A percentile compares a stretch with the other conserved stretches of the same genome.
Evolutionary conservation across 2,888 invertebrate species (phyloP).

Genomic region (Barypeithes pellucidus): DNA sequence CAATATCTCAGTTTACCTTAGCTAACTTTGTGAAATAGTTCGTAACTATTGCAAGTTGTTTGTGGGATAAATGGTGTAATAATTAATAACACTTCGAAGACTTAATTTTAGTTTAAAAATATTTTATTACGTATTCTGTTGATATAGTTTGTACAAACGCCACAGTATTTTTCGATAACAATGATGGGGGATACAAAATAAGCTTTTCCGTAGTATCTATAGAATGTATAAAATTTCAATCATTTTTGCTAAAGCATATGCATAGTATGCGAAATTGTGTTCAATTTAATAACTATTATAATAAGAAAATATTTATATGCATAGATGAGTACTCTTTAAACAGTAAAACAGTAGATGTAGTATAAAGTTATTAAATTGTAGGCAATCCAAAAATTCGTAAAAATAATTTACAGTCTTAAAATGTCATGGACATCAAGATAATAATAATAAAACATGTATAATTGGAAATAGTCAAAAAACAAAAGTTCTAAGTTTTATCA

Average conservation of each 20-base stretch:
- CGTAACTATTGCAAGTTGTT: conserved; percentile 8
- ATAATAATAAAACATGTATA: conserved; percentile 23
- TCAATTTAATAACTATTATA: conserved; percentile 47
- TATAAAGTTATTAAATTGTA: conserved; percentile 49
- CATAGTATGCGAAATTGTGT: conserved; percentile 21
- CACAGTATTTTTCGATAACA: conserved; percentile 26
- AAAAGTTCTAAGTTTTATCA: conserved; percentile 18
- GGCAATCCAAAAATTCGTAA: conserved; percentile 30
- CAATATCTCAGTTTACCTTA: conserved; percentile 23
- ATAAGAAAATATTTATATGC: conserved; percentile 2
- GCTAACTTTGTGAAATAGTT: not conserved
- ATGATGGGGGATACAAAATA: conserved; percentile 31
- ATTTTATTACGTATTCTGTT: conserved; percentile 42
- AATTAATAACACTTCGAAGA: conserved; percentile 47
- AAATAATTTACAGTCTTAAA: conserved; percentile 18
- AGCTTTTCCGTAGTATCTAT: conserved; percentile 28
- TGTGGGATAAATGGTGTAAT: conserved; percentile 39
- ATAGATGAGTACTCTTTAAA: conserved; percentile 1
- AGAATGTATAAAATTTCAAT: conserved; percentile 11
- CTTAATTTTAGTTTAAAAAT: conserved; percentile 42
- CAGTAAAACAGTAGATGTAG: conserved; percentile 17
- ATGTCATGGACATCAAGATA: conserved; percentile 26
- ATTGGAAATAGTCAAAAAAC: conserved; percentile 11
- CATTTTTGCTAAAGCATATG: conserved; percentile 13
- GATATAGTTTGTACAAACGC: conserved; percentile 49